Conservation (phyloP, 2,888 invertebrate species). For the Kryphioiulus occultus region DNA sequence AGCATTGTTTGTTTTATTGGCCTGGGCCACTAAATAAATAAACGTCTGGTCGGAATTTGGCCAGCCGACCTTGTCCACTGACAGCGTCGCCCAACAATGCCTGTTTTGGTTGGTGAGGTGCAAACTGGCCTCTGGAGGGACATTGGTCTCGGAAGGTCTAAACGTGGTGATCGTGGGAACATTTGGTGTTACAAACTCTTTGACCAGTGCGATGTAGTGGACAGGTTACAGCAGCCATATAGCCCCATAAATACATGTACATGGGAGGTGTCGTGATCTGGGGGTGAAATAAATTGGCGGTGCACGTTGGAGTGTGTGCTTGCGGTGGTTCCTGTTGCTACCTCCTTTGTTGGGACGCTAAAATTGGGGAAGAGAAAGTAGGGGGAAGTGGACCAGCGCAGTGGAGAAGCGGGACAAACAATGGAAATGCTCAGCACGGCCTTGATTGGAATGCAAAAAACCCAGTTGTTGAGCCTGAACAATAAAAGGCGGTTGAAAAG, state of each 20-base stretch:
- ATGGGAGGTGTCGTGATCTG: background rate
- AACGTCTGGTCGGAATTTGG: constrained; percentile 10
- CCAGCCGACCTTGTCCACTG: constrained; percentile 20
- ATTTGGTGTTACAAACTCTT: background rate
- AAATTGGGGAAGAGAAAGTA: constrained; percentile 31
- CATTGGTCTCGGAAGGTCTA: background rate
- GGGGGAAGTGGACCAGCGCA: constrained; percentile 35
- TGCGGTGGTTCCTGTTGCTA: background rate
- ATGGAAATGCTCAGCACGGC: constrained; percentile 2
- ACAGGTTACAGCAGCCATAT: too few species aligned
- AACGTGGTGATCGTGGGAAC: background rate
- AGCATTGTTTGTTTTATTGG: background rate
- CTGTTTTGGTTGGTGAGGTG: background rate
- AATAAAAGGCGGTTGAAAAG: constrained; percentile 35
- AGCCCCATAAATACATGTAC: background rate
- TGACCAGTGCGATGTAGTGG: background rate
- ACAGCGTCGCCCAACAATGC: constrained; percentile 7
- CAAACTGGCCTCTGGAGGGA: background rate
- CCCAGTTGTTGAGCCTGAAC: constrained; percentile 31
- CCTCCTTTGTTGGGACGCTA: constrained; percentile 31
- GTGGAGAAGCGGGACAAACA: constrained; percentile 31
- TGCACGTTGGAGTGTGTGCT: background rate
- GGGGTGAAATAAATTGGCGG: background rate
- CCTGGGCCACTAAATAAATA: constrained; percentile 26
- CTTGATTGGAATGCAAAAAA: constrained; percentile 35